A percentile compares a stretch with the other conserved stretches of the same genome.
phyloP scores from a whole-genome alignment of 2,797 vertebrate species.

The Phoebastria nigripes region DNA sequence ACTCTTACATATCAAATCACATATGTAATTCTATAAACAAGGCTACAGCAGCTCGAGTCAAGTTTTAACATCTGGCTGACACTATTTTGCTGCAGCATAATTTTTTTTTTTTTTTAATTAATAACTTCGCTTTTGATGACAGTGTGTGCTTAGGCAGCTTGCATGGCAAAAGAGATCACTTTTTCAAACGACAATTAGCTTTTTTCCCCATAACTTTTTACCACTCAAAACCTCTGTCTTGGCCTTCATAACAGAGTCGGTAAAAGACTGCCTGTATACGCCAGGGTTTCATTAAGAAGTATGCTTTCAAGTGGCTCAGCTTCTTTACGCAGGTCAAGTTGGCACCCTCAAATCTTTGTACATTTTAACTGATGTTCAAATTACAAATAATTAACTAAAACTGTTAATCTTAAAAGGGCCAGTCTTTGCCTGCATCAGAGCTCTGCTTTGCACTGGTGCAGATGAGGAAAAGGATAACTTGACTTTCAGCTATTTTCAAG shows the following conservation, averaged over 20 bases:
- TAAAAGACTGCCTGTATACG: neutral
- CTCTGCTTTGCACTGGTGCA: neutral
- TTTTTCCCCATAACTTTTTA: neutral
- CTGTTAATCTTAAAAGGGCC: neutral
- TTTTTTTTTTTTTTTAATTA: neutral
- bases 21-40: neutral
- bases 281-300: neutral
- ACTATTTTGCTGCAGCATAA: neutral
- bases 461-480: neutral
- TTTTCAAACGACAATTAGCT: neutral
- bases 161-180: neutral
- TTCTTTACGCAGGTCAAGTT: neutral
- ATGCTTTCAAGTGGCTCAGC: neutral
- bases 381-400: neutral
- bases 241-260: neutral
- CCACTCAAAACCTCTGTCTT: neutral
- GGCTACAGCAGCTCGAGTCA: neutral
- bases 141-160: neutral
- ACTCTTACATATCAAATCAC: neutral
- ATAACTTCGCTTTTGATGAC: neutral
- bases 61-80: neutral
- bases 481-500: neutral
- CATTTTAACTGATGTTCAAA: neutral
- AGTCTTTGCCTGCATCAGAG: neutral
- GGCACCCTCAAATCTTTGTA: neutral